phyloP scores from a whole-genome alignment of 2,888 invertebrate species.

The Lasius fuliginosus region DNA sequence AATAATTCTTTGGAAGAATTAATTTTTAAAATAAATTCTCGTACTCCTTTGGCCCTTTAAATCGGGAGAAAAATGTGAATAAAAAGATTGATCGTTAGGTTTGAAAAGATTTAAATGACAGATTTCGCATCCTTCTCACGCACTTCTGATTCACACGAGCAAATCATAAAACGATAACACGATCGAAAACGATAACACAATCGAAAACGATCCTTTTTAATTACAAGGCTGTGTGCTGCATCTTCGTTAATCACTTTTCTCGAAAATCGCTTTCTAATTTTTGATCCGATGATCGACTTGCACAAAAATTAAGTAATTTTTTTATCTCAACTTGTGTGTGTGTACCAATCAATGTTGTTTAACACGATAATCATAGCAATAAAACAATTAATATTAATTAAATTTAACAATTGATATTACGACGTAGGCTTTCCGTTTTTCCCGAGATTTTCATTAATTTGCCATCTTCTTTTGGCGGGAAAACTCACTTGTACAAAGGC shows the following conservation, averaged over 20 bases:
- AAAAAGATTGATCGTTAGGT: neutral
- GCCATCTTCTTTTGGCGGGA: neutral
- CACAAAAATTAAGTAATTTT: neutral
- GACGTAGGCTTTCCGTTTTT: neutral
- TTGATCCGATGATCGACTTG: neutral
- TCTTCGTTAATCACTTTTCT: conserved; percentile 12
- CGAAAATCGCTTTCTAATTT: neutral
- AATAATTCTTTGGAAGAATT: conserved; percentile 9
- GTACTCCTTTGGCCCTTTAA: neutral
- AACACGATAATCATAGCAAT: conserved; percentile 7
- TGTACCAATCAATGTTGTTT: neutral
- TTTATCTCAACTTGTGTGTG: neutral
- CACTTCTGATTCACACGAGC: conserved; percentile 15
- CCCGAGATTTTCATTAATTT: neutral
- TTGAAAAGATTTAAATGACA: neutral
- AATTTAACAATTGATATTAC: neutral
- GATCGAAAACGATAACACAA: conserved; percentile 16
- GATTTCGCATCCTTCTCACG: neutral
- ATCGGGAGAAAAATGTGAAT: neutral
- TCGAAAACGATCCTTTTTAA: conserved; percentile 23
- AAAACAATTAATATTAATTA: neutral
- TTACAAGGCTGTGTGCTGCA: conserved; percentile 31
- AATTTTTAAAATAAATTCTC: neutral
- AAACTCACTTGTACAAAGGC: neutral
- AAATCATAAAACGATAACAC: neutral